phyloP scores from a whole-genome alignment of 2,113 vertebrate genomes.

The Polypterus senegalus region DNA sequence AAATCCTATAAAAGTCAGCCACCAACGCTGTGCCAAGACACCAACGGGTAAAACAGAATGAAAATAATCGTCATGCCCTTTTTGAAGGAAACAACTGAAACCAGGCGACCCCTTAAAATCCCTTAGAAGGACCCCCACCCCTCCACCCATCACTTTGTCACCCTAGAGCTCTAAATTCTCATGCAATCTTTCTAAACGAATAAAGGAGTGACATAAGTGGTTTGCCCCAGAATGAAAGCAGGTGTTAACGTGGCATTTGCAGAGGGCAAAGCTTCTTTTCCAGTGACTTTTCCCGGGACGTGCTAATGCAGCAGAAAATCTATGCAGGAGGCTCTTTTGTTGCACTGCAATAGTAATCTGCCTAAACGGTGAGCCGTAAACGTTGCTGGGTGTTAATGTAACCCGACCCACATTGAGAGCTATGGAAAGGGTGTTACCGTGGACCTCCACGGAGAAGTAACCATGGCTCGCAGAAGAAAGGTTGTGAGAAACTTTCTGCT shows the following conservation, averaged over 20 bases:
- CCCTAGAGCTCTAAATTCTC: too few relatives aligned
- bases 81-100: too few relatives aligned
- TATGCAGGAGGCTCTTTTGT: slow-evolving; percentile 25
- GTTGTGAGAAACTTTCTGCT: too few relatives aligned
- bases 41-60: too few relatives aligned
- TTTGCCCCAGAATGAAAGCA: slow-evolving; percentile 16
- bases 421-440: slow-evolving; percentile 6
- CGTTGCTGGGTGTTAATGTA: slow-evolving; percentile 21
- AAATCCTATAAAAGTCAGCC: too few relatives aligned
- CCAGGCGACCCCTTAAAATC: too few relatives aligned
- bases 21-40: too few relatives aligned
- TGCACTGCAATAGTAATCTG: slow-evolving; percentile 25
- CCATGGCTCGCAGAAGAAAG: slow-evolving; percentile 13
- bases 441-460: slow-evolving; percentile 16
- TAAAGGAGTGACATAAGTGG: too few relatives aligned
- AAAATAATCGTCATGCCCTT: too few relatives aligned
- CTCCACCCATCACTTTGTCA: too few relatives aligned
- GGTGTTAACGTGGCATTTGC: slow-evolving; percentile 19
- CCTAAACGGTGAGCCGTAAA: slow-evolving; percentile 28
- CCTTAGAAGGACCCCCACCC: too few relatives aligned
- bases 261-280: slow-evolving; percentile 16
- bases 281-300: slow-evolving; percentile 28
- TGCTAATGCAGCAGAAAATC: slow-evolving; percentile 32
- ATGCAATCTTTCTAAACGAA: too few relatives aligned
- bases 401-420: slow-evolving; percentile 10